phyloP scores from a whole-genome alignment of 2,113 vertebrate species.

The Pseudorectes ferrugineus region DNA sequence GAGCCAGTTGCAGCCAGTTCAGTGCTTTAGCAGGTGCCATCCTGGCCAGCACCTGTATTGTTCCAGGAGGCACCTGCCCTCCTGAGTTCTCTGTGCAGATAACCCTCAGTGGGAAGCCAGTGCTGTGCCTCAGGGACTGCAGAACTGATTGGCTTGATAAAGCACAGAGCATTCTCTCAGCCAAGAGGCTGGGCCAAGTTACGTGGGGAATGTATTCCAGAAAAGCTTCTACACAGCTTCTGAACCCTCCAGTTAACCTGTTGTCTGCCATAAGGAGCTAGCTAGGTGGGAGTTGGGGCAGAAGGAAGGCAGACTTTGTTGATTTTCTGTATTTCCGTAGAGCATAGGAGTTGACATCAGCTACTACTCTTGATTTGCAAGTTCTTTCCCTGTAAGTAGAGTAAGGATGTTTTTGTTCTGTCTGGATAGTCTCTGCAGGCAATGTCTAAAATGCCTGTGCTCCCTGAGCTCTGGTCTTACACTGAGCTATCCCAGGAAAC shows the following conservation, averaged over 20 bases:
- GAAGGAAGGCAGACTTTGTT: background rate
- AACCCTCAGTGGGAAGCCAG: constrained; percentile 32
- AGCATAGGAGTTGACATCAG: background rate
- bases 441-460: background rate
- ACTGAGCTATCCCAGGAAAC: background rate
- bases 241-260: constrained; percentile 12
- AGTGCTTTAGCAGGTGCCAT: constrained; percentile 42
- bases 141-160: constrained; percentile 61
- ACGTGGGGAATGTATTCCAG: background rate
- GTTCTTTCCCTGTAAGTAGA: background rate
- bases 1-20: constrained; percentile 34
- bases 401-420: background rate
- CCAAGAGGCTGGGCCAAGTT: background rate
- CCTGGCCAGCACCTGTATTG: constrained; percentile 31
- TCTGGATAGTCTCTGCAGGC: background rate
- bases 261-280: background rate
- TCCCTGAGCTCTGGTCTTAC: background rate
- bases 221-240: background rate
- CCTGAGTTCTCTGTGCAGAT: constrained; percentile 14
- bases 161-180: constrained; percentile 50
- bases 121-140: background rate
- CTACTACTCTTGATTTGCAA: background rate
- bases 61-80: constrained; percentile 52
- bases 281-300: background rate
- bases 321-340: background rate